Evolutionary conservation across 2,888 invertebrate species (phyloP).

Genomic region (Tetranychus truncatus): DNA sequence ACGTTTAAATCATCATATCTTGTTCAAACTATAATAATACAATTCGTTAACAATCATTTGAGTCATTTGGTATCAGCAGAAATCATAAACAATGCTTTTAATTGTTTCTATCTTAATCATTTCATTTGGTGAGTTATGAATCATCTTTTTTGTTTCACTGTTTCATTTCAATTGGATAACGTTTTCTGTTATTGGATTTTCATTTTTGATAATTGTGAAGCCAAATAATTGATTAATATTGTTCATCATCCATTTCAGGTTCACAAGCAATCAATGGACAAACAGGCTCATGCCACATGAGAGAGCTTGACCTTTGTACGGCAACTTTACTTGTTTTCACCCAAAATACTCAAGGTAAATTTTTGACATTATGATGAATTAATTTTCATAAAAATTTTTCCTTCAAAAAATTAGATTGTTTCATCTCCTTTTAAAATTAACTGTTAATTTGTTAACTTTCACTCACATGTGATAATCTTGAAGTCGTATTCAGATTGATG

Average conservation of each 20-base stretch:
- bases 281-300: constrained; percentile 22
- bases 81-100: neutral
- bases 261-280: neutral
- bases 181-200: neutral
- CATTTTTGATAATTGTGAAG: no score
- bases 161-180: no score
- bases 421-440: neutral
- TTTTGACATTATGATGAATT: neutral
- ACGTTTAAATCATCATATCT: neutral
- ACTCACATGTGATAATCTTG: no score
- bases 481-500: no score
- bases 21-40: neutral
- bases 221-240: no score
- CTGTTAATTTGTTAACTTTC: no score
- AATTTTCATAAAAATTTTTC: neutral
- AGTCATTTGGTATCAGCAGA: neutral
- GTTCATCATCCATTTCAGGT: neutral
- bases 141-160: no score
- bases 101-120: no score
- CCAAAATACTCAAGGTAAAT: constrained; percentile 25
- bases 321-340: constrained; percentile 27
- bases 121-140: no score
- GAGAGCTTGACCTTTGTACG: constrained; percentile 27
- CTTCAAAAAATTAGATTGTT: neutral
- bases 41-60: neutral